phyloP scores from a whole-genome alignment of 2,797 vertebrate species.

The Loriculus beryllinus region DNA sequence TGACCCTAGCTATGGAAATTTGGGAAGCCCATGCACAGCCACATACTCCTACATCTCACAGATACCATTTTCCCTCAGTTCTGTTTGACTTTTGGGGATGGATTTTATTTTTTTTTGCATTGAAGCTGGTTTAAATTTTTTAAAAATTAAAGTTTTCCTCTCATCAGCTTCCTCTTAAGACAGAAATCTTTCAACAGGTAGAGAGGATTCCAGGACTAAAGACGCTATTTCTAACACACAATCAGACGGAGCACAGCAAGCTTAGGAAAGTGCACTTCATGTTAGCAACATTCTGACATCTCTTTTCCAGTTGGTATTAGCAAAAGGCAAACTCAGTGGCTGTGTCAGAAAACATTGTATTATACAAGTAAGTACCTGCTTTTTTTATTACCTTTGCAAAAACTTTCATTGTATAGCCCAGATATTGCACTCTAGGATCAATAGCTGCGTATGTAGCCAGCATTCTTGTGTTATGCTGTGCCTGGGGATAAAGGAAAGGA shows the following conservation, averaged over 20 bases:
- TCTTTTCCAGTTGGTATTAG: background rate
- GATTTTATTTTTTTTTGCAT: background rate
- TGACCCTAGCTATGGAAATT: background rate
- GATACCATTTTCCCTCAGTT: background rate
- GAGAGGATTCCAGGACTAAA: background rate
- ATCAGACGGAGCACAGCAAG: background rate
- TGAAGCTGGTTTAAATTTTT: background rate
- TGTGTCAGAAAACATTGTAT: background rate
- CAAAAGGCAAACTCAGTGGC: background rate
- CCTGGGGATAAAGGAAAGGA: conserved; percentile 68
- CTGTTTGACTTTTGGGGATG: too few relatives aligned
- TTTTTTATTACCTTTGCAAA: conserved; percentile 89
- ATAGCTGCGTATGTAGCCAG: conserved; percentile 93
- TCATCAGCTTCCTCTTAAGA: background rate
- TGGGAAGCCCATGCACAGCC: background rate
- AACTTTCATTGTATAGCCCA: conserved; percentile 98
- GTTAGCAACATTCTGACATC: background rate
- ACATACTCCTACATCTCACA: background rate
- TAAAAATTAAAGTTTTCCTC: background rate
- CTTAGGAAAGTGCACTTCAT: background rate
- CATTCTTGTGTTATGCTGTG: conserved; percentile 98
- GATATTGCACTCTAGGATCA: conserved; percentile 91
- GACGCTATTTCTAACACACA: background rate
- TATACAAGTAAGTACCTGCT: background rate
- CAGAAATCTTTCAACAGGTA: background rate